Evolutionary conservation across 2,888 invertebrate species (phyloP), one percentile per base, ranked within the genome.

Genomic region (Argyresthia albistria): DNA sequence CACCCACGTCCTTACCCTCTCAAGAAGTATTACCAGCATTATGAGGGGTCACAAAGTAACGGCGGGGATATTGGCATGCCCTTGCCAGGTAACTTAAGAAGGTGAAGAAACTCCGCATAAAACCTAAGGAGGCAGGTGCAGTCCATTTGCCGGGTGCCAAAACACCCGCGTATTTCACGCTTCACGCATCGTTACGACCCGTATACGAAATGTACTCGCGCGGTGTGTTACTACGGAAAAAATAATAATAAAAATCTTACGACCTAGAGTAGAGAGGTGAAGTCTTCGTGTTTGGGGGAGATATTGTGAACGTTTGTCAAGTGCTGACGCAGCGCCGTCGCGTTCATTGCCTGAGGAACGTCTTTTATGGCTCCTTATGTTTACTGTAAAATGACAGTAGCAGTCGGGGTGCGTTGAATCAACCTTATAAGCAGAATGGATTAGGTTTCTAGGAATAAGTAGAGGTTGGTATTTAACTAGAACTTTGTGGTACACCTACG

Each of bases 101-200:
- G 84, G 84, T 84, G 83, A 80, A 80, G 77, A 78, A 82, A 84
- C 73, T 81, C 79, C 80, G 74, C 86, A 83, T 86, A 86, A 86
- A 86, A 83, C 82, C 73, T 82, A 80, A 82, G 81, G 84, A 84
- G 80, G 79, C 86, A 86, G 84, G 84, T 86, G 83, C 83, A 83
- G 83, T 80, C 82, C 83, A 84, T 86, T 84, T 81, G 71, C 69
- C 72, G 73, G 79, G 80, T 70, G 73, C 73, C 80, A 68, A 77
- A 84, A 84, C 79, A 83, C 76, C 69, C 67, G 73, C 76, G 82
- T 84, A 83, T 84, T 84, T 87, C 77, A 86, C 83, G 78, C 76
- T 73, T 76, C 74, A 70, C 73, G 77, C 75, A 72, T 80, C 80
- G 76, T 82, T 83, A 79, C 76, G 63, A 65, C 71, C 67, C 69